Conservation (phyloP, 2,888 invertebrate genomes). For the Sphaerophoria rueppellii region DNA sequence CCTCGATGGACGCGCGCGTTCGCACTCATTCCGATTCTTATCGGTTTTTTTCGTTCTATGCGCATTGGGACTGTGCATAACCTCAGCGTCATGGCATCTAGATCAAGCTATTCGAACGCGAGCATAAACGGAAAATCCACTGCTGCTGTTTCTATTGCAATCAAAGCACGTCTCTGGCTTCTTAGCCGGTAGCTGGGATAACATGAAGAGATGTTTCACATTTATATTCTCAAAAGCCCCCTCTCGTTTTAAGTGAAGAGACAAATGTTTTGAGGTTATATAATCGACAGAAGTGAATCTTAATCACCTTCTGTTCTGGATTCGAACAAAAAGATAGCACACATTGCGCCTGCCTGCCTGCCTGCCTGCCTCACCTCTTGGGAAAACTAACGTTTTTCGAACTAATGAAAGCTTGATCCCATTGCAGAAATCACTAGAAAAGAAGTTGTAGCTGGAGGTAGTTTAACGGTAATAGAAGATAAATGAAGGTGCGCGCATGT, state of each 20-base stretch:
- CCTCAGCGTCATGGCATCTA: conserved; percentile 23
- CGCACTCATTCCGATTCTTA: conserved; percentile 37
- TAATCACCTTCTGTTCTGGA: conserved; percentile 69
- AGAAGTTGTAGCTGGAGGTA: neutral
- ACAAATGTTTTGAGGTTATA: conserved; percentile 69
- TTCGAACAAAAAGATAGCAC: conserved; percentile 30
- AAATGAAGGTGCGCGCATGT: conserved; percentile 15
- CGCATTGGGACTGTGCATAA: conserved; percentile 20
- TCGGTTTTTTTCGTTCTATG: neutral
- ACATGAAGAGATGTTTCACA: neutral
- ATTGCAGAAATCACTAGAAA: conserved; percentile 11
- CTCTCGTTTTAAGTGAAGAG: conserved; percentile 39
- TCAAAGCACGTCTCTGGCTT: conserved; percentile 35
- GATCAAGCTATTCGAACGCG: neutral
- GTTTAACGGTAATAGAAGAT: conserved; percentile 18
- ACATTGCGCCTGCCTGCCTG: neutral
- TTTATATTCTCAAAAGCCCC: neutral
- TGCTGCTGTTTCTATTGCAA: conserved; percentile 3
- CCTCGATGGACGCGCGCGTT: neutral
- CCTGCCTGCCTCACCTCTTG: conserved; percentile 24
- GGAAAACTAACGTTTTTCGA: conserved; percentile 24
- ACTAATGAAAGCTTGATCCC: conserved; percentile 58
- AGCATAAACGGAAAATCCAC: conserved; percentile 3
- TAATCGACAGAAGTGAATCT: conserved; percentile 71
- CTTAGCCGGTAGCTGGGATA: conserved; percentile 25